These are phyloP conservation scores for Metopia argyrocephala DNA, from an alignment of 2,888 invertebrate species.

Conservation along the genomic window DNA sequence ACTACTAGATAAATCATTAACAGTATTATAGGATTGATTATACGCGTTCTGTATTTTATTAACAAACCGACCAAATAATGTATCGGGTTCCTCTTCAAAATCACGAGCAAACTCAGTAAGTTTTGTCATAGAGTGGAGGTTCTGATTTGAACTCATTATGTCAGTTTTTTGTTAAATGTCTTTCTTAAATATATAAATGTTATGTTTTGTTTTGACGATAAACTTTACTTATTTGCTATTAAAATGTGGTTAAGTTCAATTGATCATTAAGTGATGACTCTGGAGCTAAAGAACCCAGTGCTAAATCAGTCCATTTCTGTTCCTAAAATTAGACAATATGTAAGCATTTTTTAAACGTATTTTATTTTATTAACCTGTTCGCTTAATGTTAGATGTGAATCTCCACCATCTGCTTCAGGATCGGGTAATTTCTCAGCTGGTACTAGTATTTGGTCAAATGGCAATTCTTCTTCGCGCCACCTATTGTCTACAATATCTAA, in stretches of 20 bases:
- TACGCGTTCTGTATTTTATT: conserved; percentile 78
- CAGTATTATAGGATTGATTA: conserved; percentile 77
- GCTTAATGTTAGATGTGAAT: conserved; percentile 91
- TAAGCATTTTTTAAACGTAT: neutral
- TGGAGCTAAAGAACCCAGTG: conserved; percentile 79
- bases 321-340: conserved; percentile 78
- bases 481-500: conserved; percentile 84
- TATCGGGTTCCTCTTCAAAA: conserved; percentile 78
- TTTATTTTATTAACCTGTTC: conserved; percentile 84
- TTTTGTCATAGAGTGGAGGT: conserved; percentile 83
- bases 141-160: conserved; percentile 74
- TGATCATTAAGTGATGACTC: conserved; percentile 77
- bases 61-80: conserved; percentile 77
- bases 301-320: conserved; percentile 83
- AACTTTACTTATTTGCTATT: too few species aligned
- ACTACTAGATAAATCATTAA: conserved; percentile 74
- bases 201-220: conserved; percentile 21
- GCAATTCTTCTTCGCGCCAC: conserved; percentile 91
- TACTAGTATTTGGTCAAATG: conserved; percentile 90
- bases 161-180: conserved; percentile 46
- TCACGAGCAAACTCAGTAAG: conserved; percentile 87
- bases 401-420: conserved; percentile 94
- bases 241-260: conserved; percentile 75
- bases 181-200: conserved; percentile 30
- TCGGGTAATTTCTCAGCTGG: conserved; percentile 93